Conservation (phyloP, 2,797 vertebrate genomes). For the Anabacerthia variegaticeps region DNA sequence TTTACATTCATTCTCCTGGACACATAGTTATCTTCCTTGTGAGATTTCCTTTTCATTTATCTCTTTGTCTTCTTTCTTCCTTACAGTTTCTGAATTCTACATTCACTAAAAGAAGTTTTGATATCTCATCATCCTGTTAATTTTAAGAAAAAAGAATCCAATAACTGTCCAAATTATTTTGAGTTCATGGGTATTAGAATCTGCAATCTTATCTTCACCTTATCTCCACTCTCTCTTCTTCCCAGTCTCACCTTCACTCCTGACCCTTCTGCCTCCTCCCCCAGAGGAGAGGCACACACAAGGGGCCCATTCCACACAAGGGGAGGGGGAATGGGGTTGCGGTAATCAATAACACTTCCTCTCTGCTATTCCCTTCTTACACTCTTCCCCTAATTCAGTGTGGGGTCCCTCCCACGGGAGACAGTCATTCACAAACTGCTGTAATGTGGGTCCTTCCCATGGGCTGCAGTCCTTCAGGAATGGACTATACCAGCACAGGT, state of each 20-base stretch:
- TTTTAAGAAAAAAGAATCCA: background rate
- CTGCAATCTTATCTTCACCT: background rate
- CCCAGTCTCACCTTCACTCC: background rate
- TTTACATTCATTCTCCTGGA: background rate
- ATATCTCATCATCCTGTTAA: background rate
- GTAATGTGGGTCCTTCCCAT: rapidly evolving
- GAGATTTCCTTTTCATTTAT: background rate
- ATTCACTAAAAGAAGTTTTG: background rate
- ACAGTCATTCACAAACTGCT: background rate
- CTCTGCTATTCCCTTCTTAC: background rate
- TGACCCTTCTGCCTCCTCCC: rapidly evolving
- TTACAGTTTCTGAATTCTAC: background rate
- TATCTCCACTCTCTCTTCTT: background rate
- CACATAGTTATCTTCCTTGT: background rate
- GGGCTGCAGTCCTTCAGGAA: background rate
- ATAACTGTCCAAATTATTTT: background rate
- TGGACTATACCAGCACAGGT: rapidly evolving
- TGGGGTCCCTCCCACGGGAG: rapidly evolving
- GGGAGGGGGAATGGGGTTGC: rapidly evolving
- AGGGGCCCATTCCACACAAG: background rate
- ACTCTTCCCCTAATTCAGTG: rapidly evolving
- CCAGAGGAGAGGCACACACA: background rate
- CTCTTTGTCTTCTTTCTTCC: background rate
- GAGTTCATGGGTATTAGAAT: background rate
- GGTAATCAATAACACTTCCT: background rate